These are phyloP conservation scores for Mesembrinibis cayennensis DNA, from an alignment of 2,113 vertebrate species.

Conservation along the genomic window DNA sequence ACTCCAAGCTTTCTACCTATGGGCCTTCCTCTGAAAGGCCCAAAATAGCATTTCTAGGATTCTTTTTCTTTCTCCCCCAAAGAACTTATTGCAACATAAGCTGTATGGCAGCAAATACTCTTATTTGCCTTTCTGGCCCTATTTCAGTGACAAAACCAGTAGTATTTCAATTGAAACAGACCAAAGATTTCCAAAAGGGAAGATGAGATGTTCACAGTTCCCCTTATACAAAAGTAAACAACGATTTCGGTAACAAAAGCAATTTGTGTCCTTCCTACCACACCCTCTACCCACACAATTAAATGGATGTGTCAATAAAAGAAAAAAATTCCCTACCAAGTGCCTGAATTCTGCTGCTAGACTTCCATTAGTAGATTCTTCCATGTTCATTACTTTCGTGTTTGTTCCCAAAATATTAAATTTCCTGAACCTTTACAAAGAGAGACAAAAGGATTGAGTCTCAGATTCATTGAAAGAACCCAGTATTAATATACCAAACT, in stretches of 20 bases:
- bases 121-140: not conserved
- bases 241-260: not conserved
- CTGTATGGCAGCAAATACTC: not conserved
- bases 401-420: constrained; percentile 97
- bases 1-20: not conserved
- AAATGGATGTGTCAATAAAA: not conserved
- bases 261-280: not conserved
- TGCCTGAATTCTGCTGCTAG: constrained; percentile 96
- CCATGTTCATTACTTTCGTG: constrained; percentile 99
- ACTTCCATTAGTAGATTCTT: constrained; percentile 95
- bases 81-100: not conserved
- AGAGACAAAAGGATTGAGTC: not conserved
- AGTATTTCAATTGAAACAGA: not conserved
- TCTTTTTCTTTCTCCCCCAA: not conserved
- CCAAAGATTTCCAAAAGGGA: not conserved
- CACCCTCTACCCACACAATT: not conserved
- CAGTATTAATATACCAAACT: not conserved
- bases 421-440: constrained; percentile 84
- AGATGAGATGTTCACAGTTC: not conserved
- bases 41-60: not conserved
- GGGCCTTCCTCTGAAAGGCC: not conserved
- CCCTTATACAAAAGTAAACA: not conserved
- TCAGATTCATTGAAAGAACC: not conserved
- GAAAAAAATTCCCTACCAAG: constrained; percentile 77
- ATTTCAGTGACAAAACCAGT: not conserved